Evolutionary conservation across 35 echinoderm and acorn worm genomes (phyloP), one percentile per base, ranked within the genome.

Genomic region (Lytechinus variegatus): DNA sequence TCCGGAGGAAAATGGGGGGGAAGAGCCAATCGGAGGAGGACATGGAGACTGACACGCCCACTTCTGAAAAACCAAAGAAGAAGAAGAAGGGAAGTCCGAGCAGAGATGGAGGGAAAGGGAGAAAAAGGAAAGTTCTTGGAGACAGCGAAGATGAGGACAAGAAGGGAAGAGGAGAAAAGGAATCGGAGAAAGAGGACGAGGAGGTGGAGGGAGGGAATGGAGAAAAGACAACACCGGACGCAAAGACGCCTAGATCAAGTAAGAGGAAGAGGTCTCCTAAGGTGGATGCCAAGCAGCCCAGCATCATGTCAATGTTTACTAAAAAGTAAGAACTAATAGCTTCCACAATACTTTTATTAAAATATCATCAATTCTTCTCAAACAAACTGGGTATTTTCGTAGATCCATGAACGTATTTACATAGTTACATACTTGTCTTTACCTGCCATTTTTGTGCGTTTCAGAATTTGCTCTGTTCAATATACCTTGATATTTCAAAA

Each of bases 231-330:
- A 52, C 95, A 24, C 92, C 71, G 12, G 89, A 89, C 3, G 27
- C 53, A 12, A 87, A 55, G 3, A 90, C 52, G 12, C 92, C 53
- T 9, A 91, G 89, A 52, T 61, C 94, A 10, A 16, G 94, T 6
- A 99, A 97, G 66, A 97, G 95, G 57, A 99, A 96, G 72, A 95
- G 97, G 91, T 95, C 97, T 11, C 95, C 96, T 6, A 97, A 99
- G 88, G 91, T 95, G 27, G 98, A 99, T 95, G 93, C 97, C 1
- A 99, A 98, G 87, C 98, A 99, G 56, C 97, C 96, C 28, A 99
- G 97, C 94, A 97, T 99, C 93, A 86, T 97, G 5, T 97, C 96
- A 66, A 99, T 99, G 98, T 99, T 99, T 97, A 27, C 98, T 21
- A 99, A 98, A 94, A 90, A 97, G 98, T 99, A 94, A 98, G 98